A percentile compares a stretch with the other conserved stretches of the same genome.
Evolutionary conservation across 2,888 invertebrate species (phyloP).

Genomic region (Rhagonycha fulva): DNA sequence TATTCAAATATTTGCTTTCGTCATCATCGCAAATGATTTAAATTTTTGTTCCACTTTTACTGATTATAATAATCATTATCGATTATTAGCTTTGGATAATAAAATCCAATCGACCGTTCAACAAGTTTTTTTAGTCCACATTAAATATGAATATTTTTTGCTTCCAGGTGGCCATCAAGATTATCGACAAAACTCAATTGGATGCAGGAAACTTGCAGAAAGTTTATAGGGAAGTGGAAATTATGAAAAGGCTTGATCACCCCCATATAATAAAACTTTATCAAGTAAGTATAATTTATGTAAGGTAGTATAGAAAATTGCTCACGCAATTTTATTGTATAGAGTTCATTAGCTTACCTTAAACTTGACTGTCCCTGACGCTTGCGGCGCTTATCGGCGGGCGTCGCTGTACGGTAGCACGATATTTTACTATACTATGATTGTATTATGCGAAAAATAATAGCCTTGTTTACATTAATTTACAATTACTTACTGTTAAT

Average conservation of each 20-base stretch:
- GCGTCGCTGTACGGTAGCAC: constrained; percentile 37
- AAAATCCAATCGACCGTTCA: not conserved
- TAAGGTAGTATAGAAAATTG: constrained; percentile 11
- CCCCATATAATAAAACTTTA: constrained; percentile 97
- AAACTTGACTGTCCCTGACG: constrained; percentile 52
- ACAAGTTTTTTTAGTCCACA: not conserved
- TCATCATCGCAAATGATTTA: too few relatives aligned
- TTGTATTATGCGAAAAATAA: not conserved
- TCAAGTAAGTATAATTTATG: constrained; percentile 66
- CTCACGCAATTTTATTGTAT: constrained; percentile 8
- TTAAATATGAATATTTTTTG: not conserved
- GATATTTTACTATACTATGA: not conserved
- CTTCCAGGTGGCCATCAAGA: constrained; percentile 91
- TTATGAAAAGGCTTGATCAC: constrained; percentile 95
- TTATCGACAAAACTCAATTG: constrained; percentile 91
- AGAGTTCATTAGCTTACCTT: constrained; percentile 51
- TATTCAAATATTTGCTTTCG: too few relatives aligned
- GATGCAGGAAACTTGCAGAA: constrained; percentile 91
- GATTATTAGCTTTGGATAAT: not conserved
- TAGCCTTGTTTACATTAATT: not conserved
- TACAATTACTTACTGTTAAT: not conserved
- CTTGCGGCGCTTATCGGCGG: constrained; percentile 47
- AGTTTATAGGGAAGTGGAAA: constrained; percentile 95
- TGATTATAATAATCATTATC: not conserved
- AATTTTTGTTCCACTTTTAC: too few relatives aligned